These are phyloP conservation scores for Andricus curvator DNA, from an alignment of 2,888 invertebrate genomes.

Conservation along the genomic window DNA sequence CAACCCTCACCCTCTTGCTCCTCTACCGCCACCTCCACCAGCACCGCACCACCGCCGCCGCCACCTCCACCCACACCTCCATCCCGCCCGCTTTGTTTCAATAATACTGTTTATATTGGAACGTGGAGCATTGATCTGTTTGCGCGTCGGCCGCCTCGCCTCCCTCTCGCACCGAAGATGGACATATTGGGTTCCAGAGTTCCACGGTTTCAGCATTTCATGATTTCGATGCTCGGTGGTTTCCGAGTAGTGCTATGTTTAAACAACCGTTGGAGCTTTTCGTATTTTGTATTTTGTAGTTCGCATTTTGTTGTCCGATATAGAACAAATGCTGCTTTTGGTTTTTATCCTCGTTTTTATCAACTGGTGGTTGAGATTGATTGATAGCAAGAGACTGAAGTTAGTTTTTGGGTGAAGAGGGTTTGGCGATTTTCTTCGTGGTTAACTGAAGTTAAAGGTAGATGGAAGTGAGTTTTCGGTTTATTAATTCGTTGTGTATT, in stretches of 20 bases:
- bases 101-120: slow-evolving; percentile 79
- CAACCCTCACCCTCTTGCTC: slow-evolving; percentile 69
- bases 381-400: no score
- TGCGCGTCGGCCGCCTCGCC: slow-evolving; percentile 70
- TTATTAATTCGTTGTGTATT: no score
- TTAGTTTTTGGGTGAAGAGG: no score
- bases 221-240: slow-evolving; percentile 44
- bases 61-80: slow-evolving; percentile 66
- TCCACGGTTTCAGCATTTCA: slow-evolving; percentile 59
- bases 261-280: neutral
- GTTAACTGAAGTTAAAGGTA: no score
- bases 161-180: slow-evolving; percentile 72
- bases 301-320: neutral
- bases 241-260: slow-evolving; percentile 17
- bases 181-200: slow-evolving; percentile 72
- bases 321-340: neutral
- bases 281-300: neutral
- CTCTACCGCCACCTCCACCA: slow-evolving; percentile 57
- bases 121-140: slow-evolving; percentile 78
- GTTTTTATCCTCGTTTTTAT: no score
- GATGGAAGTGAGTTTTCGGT: no score
- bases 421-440: no score
- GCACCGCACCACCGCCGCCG: slow-evolving; percentile 33
- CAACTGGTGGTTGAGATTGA: no score
- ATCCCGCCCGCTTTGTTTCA: slow-evolving; percentile 77